Percentiles rank a stretch among this genome's conserved stretches.
Conservation (phyloP, 1,140 invertebrate species). For the Lepidostoma basale region DNA sequence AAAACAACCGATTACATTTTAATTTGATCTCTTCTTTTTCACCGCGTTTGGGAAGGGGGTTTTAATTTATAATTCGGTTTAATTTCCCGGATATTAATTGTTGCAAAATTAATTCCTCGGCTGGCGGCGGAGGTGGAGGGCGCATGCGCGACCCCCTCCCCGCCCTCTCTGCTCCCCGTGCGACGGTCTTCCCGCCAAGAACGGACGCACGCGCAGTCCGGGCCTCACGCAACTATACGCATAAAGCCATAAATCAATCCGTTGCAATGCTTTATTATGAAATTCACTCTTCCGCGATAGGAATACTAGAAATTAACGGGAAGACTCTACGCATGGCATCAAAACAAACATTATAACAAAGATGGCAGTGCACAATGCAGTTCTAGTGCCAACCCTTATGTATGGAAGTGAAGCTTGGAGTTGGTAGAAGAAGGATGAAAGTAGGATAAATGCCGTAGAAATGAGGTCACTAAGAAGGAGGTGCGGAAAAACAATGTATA, state of each 20-base stretch:
- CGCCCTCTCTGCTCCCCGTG: not conserved
- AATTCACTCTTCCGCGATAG: too few relatives aligned
- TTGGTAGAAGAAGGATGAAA: too few relatives aligned
- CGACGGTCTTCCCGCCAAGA: not conserved
- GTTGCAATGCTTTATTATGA: conserved; percentile 4
- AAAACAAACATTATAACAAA: too few relatives aligned
- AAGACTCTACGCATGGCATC: too few relatives aligned
- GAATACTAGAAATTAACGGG: too few relatives aligned
- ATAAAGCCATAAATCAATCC: conserved; percentile 23
- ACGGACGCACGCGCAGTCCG: not conserved
- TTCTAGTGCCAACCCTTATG: too few relatives aligned
- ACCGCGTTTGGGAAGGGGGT: not conserved
- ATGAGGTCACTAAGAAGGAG: too few relatives aligned
- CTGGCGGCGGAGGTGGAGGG: not conserved
- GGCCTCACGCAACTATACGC: conserved; percentile 20
- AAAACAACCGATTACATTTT: too few relatives aligned
- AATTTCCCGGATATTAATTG: conserved; percentile 18
- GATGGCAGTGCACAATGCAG: too few relatives aligned
- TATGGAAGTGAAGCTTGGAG: too few relatives aligned
- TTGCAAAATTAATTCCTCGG: conserved; percentile 16
- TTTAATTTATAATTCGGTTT: conserved; percentile 15
- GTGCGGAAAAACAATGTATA: too few relatives aligned
- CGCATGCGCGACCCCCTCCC: not conserved
- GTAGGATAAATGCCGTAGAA: too few relatives aligned
- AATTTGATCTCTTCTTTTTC: not conserved